These are phyloP conservation scores for Heliconius charithonia DNA, from an alignment of 2,888 invertebrate genomes.

Conservation along the genomic window DNA sequence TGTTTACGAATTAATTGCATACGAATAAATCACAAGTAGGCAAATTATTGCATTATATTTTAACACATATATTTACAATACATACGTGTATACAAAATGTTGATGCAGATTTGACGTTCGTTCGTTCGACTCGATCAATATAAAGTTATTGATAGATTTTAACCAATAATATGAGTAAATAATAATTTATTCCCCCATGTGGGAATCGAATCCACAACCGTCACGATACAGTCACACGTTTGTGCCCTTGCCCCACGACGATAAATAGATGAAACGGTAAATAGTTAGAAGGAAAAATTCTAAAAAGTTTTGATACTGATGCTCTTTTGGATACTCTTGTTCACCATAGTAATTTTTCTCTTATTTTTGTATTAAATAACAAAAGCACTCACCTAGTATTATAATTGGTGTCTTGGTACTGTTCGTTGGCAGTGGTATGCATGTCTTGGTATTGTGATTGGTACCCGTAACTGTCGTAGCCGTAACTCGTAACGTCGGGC, in stretches of 20 bases:
- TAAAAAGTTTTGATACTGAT: slow-evolving; percentile 45
- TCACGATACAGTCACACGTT: not conserved
- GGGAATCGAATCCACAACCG: not conserved
- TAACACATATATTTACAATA: not conserved
- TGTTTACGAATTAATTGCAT: not conserved
- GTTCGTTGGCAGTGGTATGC: slow-evolving; percentile 65
- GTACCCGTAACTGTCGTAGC: slow-evolving; percentile 69
- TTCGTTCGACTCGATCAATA: too few species aligned
- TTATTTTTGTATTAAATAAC: slow-evolving; percentile 52
- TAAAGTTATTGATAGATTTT: too few species aligned
- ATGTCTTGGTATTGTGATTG: slow-evolving; percentile 66
- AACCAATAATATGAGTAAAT: not conserved
- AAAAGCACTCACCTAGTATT: slow-evolving; percentile 65
- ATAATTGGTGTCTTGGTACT: slow-evolving; percentile 74
- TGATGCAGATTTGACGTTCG: not conserved
- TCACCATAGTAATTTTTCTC: slow-evolving; percentile 52
- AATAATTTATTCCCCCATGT: not conserved
- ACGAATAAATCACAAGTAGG: not conserved
- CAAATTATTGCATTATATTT: not conserved
- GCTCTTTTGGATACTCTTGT: slow-evolving; percentile 50
- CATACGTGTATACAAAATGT: too few species aligned
- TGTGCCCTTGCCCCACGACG: not conserved
- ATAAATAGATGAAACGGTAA: too few species aligned
- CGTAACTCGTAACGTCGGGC: slow-evolving; percentile 65
- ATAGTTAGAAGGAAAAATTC: not conserved